Conservation (phyloP, 2,888 invertebrate species). For the Drosophila aldrichi region DNA sequence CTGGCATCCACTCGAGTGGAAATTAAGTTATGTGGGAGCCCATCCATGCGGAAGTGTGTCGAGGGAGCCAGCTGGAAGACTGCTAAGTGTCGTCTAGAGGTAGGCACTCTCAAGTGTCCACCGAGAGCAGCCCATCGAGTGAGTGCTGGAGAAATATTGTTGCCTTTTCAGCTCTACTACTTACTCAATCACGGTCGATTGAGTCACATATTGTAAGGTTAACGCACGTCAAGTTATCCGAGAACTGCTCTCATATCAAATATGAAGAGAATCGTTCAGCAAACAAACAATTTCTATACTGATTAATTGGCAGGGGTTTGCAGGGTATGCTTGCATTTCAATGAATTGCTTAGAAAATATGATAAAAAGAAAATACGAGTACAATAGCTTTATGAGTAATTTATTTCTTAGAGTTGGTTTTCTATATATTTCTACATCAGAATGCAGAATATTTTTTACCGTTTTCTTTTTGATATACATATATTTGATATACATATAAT, state of each 20-base stretch:
- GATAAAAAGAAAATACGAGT: too few relatives aligned
- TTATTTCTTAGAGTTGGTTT: too few relatives aligned
- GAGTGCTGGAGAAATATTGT: slow-evolving; percentile 1
- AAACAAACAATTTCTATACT: not conserved
- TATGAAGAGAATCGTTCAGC: not conserved
- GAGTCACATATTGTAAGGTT: not conserved
- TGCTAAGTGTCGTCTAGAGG: slow-evolving; percentile 8
- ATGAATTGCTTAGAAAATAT: too few relatives aligned
- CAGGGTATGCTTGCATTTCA: too few relatives aligned
- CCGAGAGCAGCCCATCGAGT: not conserved
- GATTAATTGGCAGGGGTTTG: too few relatives aligned
- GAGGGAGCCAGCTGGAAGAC: not conserved
- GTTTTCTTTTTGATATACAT: too few relatives aligned
- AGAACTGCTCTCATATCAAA: not conserved
- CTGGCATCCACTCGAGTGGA: slow-evolving; percentile 12
- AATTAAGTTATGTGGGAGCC: slow-evolving; percentile 16
- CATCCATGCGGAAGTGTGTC: slow-evolving; percentile 11
- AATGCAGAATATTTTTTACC: too few relatives aligned
- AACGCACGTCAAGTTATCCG: not conserved
- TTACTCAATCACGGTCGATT: slow-evolving; percentile 9
- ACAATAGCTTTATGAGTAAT: too few relatives aligned
- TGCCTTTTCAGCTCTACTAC: slow-evolving; percentile 3
- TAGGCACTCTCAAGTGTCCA: slow-evolving; percentile 3
- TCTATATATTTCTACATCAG: too few relatives aligned
- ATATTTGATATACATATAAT: too few relatives aligned